These are phyloP conservation scores for Antheraea mylitta DNA, from an alignment of 1,140 invertebrate genomes.

Conservation along the genomic window DNA sequence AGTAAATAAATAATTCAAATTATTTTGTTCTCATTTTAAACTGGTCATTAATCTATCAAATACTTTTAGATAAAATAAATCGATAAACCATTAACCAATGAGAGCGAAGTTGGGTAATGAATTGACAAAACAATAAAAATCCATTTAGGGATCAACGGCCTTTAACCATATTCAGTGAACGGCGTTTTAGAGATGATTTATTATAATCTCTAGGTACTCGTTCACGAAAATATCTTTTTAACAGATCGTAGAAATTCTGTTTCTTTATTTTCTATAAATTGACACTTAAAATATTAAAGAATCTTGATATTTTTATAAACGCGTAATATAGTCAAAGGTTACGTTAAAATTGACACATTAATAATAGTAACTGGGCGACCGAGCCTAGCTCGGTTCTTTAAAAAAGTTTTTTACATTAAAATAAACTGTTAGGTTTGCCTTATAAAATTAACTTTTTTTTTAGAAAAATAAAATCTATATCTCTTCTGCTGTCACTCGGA, in stretches of 20 bases:
- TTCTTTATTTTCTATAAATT: neutral
- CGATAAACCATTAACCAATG: neutral
- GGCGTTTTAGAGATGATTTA: neutral
- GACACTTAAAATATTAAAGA: too few relatives aligned
- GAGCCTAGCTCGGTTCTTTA: too few relatives aligned
- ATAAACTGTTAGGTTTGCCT: too few relatives aligned
- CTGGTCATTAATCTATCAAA: neutral
- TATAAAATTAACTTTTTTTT: too few relatives aligned
- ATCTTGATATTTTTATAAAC: too few relatives aligned
- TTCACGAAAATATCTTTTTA: conserved; percentile 1
- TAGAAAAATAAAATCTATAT: too few relatives aligned
- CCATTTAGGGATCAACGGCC: neutral
- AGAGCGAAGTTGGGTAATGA: neutral
- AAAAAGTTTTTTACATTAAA: too few relatives aligned
- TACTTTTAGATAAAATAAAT: neutral
- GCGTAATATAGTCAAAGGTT: too few relatives aligned
- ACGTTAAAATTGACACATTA: too few relatives aligned
- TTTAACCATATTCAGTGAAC: neutral
- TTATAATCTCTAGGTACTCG: neutral
- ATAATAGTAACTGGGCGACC: too few relatives aligned
- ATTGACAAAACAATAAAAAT: conserved; percentile 3
- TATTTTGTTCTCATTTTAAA: neutral
- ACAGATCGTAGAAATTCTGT: neutral
- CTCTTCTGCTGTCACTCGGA: too few relatives aligned
- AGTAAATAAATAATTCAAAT: neutral